Conservation (phyloP, 2,888 invertebrate genomes). For the Drosophila affinis region DNA sequence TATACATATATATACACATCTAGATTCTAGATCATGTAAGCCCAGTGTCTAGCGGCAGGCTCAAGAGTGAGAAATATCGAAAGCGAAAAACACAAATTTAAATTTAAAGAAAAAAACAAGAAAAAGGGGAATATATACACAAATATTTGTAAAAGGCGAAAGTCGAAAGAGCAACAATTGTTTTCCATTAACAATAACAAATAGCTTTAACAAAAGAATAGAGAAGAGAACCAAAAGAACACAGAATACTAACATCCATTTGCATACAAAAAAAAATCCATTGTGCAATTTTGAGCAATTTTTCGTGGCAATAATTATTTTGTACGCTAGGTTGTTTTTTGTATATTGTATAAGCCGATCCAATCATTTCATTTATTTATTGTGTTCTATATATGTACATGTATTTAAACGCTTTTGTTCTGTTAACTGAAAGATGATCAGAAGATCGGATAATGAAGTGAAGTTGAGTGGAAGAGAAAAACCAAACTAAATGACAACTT, state of each 20-base stretch:
- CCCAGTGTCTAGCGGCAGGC: slow-evolving; percentile 73
- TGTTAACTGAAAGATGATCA: slow-evolving; percentile 57
- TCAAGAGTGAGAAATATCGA: slow-evolving; percentile 70
- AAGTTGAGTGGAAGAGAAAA: slow-evolving; percentile 36
- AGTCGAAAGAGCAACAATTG: slow-evolving; percentile 50
- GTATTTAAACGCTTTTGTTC: slow-evolving; percentile 62
- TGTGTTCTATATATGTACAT: slow-evolving; percentile 6
- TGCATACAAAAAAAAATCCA: slow-evolving; percentile 23
- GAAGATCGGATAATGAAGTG: not conserved
- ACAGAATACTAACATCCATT: slow-evolving; percentile 24
- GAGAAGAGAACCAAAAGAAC: slow-evolving; percentile 20
- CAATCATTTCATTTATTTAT: slow-evolving; percentile 22
- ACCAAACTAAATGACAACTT: slow-evolving; percentile 56
- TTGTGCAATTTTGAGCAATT: slow-evolving; percentile 18
- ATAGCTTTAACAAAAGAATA: slow-evolving; percentile 70
- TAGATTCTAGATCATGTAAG: slow-evolving; percentile 62
- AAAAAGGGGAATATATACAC: slow-evolving; percentile 42
- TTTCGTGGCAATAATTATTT: slow-evolving; percentile 55
- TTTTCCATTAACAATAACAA: slow-evolving; percentile 72
- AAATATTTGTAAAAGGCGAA: slow-evolving; percentile 24
- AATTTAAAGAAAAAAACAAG: slow-evolving; percentile 32
- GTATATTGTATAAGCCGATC: slow-evolving; percentile 24
- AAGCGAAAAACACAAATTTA: slow-evolving; percentile 36
- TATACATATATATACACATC: slow-evolving; percentile 46
- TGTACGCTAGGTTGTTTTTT: slow-evolving; percentile 37